Conservation (phyloP, 2,797 vertebrate genomes). For the Hybognathus amarus region DNA sequence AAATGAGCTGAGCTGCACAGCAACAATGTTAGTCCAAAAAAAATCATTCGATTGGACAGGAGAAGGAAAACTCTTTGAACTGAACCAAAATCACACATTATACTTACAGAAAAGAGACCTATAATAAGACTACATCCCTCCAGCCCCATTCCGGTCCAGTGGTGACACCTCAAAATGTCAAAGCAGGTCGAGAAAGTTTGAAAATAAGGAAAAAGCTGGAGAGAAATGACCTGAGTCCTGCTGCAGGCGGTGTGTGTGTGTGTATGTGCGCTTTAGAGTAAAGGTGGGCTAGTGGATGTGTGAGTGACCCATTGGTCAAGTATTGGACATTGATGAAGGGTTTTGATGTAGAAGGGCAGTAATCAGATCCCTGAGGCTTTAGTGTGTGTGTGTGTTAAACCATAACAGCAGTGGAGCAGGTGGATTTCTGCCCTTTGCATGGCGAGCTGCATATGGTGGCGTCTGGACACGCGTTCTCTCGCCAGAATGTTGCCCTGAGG, state of each 20-base stretch:
- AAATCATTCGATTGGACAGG: not conserved
- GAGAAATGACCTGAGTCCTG: conserved; percentile 27
- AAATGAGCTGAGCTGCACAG: conserved; percentile 10
- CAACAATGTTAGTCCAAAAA: not conserved
- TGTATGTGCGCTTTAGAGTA: not conserved
- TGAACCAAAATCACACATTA: conserved; percentile 2
- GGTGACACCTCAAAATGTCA: conserved; percentile 45
- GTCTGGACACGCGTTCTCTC: conserved; percentile 2
- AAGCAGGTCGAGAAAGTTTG: conserved; percentile 26
- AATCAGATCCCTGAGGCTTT: conserved; percentile 12
- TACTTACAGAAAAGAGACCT: not conserved
- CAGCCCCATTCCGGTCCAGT: conserved; percentile 12
- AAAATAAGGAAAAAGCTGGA: conserved; percentile 17
- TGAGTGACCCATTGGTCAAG: not conserved
- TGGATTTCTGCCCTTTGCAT: conserved; percentile 18
- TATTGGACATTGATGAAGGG: conserved; percentile 36
- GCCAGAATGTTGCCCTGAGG: conserved; percentile 1
- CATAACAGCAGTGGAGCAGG: conserved; percentile 12
- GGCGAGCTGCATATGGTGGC: conserved; percentile 32
- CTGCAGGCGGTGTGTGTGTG: conserved; percentile 3
- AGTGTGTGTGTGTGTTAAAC: conserved; percentile 17
- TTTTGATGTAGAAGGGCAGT: conserved; percentile 29
- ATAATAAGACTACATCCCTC: conserved; percentile 9
- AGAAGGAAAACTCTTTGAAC: not conserved
- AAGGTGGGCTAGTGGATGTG: conserved; percentile 3